Conservation (phyloP, 2,888 invertebrate genomes). For the Drosophila cyrtoloma region DNA sequence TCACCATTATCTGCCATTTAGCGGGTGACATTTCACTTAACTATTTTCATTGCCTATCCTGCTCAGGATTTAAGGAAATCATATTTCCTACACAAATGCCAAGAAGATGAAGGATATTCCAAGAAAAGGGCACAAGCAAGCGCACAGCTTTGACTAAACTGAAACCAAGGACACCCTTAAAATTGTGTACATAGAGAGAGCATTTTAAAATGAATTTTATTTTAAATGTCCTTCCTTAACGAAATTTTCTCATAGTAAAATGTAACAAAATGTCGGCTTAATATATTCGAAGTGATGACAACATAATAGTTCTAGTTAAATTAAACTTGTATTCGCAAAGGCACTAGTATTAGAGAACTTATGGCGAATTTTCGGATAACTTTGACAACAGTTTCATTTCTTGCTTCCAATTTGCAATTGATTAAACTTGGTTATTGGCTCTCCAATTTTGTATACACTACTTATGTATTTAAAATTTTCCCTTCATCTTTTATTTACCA, state of each 20-base stretch:
- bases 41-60: conserved; percentile 44
- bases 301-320: not conserved
- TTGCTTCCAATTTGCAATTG: not conserved
- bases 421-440: not conserved
- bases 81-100: conserved; percentile 46
- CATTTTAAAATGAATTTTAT: conserved; percentile 7
- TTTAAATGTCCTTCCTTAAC: not conserved
- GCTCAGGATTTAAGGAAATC: conserved; percentile 22
- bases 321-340: not conserved
- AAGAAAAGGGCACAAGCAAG: conserved; percentile 3
- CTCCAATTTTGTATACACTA: not conserved
- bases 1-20: conserved; percentile 45
- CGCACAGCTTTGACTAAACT: conserved; percentile 4
- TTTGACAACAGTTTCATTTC: too few species aligned
- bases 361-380: not conserved
- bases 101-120: conserved; percentile 1
- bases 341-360: conserved; percentile 20
- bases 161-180: not conserved
- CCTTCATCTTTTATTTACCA: conserved; percentile 1
- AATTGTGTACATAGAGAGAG: not conserved
- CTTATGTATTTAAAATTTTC: not conserved
- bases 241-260: not conserved
- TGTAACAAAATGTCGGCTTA: not conserved
- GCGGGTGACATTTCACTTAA: conserved; percentile 23
- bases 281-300: conserved; percentile 7